Conservation (phyloP, 2,113 vertebrate species). For the Colius striatus region DNA sequence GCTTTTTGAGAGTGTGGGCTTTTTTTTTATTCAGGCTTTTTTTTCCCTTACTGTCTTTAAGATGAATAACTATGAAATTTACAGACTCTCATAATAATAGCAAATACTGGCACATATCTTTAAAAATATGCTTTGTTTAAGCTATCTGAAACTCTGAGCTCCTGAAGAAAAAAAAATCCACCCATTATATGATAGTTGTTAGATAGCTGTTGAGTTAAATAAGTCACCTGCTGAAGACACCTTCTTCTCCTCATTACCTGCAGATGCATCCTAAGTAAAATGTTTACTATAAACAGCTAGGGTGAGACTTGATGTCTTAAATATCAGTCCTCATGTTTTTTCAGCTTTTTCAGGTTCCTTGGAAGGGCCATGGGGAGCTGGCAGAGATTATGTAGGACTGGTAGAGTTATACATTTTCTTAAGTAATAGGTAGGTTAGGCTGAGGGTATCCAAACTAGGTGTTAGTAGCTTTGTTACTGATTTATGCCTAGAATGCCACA, state of each 20-base stretch:
- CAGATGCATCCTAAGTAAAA: not conserved
- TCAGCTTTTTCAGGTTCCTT: not conserved
- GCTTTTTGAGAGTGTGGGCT: not conserved
- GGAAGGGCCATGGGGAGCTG: not conserved
- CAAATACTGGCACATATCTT: not conserved
- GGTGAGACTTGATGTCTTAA: not conserved
- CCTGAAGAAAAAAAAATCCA: not conserved
- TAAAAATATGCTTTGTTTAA: not conserved
- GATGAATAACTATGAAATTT: not conserved
- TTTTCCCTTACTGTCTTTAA: not conserved
- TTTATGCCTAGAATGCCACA: not conserved
- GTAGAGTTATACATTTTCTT: accelerated
- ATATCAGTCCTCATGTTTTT: accelerated
- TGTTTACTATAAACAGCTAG: not conserved
- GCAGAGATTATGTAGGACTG: not conserved
- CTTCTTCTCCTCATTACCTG: not conserved
- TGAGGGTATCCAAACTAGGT: not conserved
- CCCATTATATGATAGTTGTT: not conserved
- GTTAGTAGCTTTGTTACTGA: not conserved
- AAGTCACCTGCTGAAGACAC: not conserved
- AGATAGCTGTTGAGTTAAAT: not conserved
- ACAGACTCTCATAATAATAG: not conserved
- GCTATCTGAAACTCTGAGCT: not conserved
- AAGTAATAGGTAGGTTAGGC: not conserved
- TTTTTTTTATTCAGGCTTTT: not conserved